Base-by-base conservation (phyloP, 1,140 invertebrate species). In the Sesamia nonagrioides region DNA sequence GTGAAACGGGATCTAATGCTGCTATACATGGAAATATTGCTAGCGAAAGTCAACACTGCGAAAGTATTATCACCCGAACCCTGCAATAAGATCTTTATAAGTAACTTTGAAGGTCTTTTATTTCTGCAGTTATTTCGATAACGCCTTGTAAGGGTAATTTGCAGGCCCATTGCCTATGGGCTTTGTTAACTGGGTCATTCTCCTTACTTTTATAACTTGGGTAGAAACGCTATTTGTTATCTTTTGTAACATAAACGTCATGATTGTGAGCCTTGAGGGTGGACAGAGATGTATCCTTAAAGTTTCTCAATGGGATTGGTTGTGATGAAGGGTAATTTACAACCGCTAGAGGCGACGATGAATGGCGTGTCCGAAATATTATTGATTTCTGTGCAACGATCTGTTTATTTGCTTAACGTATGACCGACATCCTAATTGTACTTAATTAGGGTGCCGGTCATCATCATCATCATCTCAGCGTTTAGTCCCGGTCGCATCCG, bases 101-200 rank as follows among this genome's bases (percentile, higher is more conserved):
- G 18, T 33, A 48, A 50, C 17, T 69, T 69, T 69, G 40, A 48
- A 69, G 18, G 66, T 48, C 42, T 6, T 48, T 48, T 48, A 69
- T 69, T 48, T 33, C 18, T 69, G 66, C 66, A 42, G 61, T 69
- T 69, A 69, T 69, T 69, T 48, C 45, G 42, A n/a, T 69, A 69
- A 7, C 18, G 33, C 37, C 60, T 48, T 69, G 18, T 48, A 69
- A 21, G 33, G 37, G 42, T 69, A 48, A 69, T 50, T 69, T 69
- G 21, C 17, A 21, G 40, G 40, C 11, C 42, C 66, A 48, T 48
- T 21, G 66, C 66, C 66, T 69, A 69, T 69, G 42, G 40, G 18
- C 11, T 18, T 69, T 42, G 66, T 69, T 69, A 69, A 69, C 42
- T 48, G 9, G 35, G 63, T 21, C 37, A 27, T 68, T 48, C 42